These are phyloP conservation scores for Proteles cristata DNA, from an alignment of 2,113 vertebrate genomes.

Conservation along the genomic window DNA sequence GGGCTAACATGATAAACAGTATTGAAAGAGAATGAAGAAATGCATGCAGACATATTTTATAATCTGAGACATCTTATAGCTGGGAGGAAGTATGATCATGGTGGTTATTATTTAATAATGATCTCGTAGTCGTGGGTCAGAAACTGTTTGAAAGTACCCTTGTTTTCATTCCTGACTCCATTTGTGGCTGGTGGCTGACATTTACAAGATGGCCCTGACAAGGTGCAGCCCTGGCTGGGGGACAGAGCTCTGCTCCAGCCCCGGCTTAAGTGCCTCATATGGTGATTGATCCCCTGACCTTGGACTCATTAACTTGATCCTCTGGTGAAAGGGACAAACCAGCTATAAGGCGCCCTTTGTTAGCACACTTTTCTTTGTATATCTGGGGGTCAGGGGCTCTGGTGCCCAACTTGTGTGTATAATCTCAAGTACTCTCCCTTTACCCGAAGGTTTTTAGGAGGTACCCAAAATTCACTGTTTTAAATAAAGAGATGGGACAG, in stretches of 20 bases:
- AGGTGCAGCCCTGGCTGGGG: not conserved
- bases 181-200: not conserved
- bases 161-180: not conserved
- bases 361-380: not conserved
- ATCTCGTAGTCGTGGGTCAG: not conserved
- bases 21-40: not conserved
- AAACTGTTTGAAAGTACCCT: not conserved
- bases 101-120: fast-evolving
- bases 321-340: not conserved
- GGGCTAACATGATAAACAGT: no score
- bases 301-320: conserved; percentile 54
- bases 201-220: conserved; percentile 38
- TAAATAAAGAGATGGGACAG: not conserved
- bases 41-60: not conserved
- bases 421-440: not conserved
- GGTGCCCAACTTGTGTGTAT: not conserved
- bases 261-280: not conserved
- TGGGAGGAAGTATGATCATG: fast-evolving
- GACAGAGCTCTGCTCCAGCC: not conserved
- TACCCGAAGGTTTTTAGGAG: not conserved
- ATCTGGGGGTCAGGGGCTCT: not conserved
- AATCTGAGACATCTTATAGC: fast-evolving
- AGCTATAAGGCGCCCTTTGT: conserved; percentile 40
- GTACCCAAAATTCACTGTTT: not conserved
- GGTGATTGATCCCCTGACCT: conserved; percentile 56